Evolutionary conservation across 2,888 invertebrate genomes (phyloP).

Genomic region (Anthrax anthrax): DNA sequence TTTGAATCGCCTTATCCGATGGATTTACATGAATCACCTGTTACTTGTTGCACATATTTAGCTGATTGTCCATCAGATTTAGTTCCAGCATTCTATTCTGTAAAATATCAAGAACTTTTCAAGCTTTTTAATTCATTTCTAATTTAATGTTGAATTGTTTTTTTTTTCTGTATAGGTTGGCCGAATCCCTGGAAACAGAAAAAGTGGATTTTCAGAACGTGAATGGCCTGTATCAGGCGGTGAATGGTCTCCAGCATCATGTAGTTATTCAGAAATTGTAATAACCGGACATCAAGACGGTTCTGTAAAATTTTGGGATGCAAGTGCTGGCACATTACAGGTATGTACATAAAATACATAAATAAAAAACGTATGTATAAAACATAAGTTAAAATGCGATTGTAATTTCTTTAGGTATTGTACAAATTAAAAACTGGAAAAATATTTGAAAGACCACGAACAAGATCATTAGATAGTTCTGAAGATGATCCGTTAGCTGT

Average conservation of each 20-base stretch:
- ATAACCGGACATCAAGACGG: slow-evolving; percentile 99
- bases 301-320: slow-evolving; percentile 98
- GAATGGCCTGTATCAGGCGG: slow-evolving; percentile 97
- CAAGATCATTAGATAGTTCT: slow-evolving; percentile 44
- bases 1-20: slow-evolving; percentile 99
- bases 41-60: slow-evolving; percentile 92
- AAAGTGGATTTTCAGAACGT: slow-evolving; percentile 75
- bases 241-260: slow-evolving; percentile 88
- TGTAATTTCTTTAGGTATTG: slow-evolving; percentile 42
- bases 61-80: slow-evolving; percentile 97
- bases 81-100: slow-evolving; percentile 95
- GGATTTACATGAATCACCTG: slow-evolving; percentile 98
- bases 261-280: slow-evolving; percentile 95
- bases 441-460: slow-evolving; percentile 42
- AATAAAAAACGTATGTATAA: neutral
- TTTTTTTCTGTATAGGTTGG: slow-evolving; percentile 42
- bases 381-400: neutral
- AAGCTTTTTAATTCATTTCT: neutral
- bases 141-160: too few species aligned
- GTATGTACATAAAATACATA: slow-evolving; percentile 12
- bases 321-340: slow-evolving; percentile 89
- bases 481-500: slow-evolving; percentile 85
- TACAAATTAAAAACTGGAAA: slow-evolving; percentile 97
- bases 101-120: slow-evolving; percentile 12
- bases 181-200: slow-evolving; percentile 51